These are phyloP conservation scores for Sternarchorhynchus goeldii DNA, from an alignment of 2,797 vertebrate genomes.

Conservation along the genomic window DNA sequence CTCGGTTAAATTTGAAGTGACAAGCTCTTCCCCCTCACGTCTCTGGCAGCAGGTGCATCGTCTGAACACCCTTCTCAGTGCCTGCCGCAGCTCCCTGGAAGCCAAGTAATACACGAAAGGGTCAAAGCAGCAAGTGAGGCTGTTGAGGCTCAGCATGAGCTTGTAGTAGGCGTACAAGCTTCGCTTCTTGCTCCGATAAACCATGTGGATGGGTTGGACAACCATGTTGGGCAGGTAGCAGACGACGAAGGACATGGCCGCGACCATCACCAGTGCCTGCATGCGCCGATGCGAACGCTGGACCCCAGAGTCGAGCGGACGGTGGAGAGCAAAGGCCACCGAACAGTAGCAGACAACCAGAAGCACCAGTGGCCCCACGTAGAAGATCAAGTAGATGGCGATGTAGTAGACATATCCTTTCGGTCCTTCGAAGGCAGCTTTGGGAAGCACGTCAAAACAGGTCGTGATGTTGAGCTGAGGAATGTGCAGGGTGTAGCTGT, in stretches of 20 bases:
- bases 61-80: constrained; percentile 32
- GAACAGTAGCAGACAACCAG: constrained; percentile 57
- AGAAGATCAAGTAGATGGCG: constrained; percentile 44
- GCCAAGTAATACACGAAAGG: constrained; percentile 64
- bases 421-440: constrained; percentile 19
- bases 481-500: constrained; percentile 19
- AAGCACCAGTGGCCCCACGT: constrained; percentile 42
- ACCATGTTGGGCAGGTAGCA: constrained; percentile 58
- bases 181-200: constrained; percentile 5
- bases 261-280: constrained; percentile 45
- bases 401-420: constrained; percentile 48
- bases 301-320: constrained; percentile 13
- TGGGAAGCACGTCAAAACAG: constrained; percentile 57
- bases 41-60: constrained; percentile 39
- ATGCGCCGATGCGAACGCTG: constrained; percentile 43
- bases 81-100: constrained; percentile 61
- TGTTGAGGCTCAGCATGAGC: constrained; percentile 55
- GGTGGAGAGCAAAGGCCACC: constrained; percentile 54
- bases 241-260: constrained; percentile 54
- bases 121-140: constrained; percentile 63
- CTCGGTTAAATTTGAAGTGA: constrained; percentile 34
- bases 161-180: constrained; percentile 58
- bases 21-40: constrained; percentile 38
- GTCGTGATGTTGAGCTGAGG: constrained; percentile 38
- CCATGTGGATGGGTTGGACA: constrained; percentile 49